Base-by-base conservation (phyloP, 2,113 vertebrate genomes). In the Gymnarchus niloticus region DNA sequence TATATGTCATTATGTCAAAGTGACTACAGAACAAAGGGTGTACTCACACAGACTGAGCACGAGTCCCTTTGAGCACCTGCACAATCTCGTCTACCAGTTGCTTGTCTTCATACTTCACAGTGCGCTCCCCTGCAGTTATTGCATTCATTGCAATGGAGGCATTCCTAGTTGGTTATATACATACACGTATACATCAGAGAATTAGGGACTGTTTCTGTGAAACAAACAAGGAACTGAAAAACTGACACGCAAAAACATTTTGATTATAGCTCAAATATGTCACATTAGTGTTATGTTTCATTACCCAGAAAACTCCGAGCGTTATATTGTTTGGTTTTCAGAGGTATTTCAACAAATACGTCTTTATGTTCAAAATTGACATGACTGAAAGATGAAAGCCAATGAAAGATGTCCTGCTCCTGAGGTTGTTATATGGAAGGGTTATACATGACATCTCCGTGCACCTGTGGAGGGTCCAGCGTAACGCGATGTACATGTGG, bases 71-170 rank as follows among this genome's bases (percentile, higher is more conserved):
- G 1, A 96, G 92, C 93, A 92, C 94, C 48, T 90, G 88, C 33
- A 96, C 89, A 7, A 96, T 93, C 10, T 90, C 91, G 7, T 95
- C 91, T 51, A 88, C 90, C 87, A 93, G 85, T 21, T 82, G 86
- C 23, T 65, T 52, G 48, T 93, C 91, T 7, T 93, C 77, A 10
- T 93, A 94, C 85, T 92, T 93, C 77, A 93, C 90, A 0, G 93
- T 93, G 89, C 93, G 88, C 88, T 95, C 91, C 59, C 95, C 94
- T 3, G 89, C 81, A 0, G 92, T 89, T 88, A 95, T 93, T 5
- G 88, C 89, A 25, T 93, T 93, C 91, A 92, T 91, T n/a, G 93
- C 92, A 83, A 96, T 89, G 65, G 95, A 94, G 0, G 92, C 91
- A 56, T 95, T 94, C 90, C 95, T 96, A 91, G 48, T 46, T 28